These are phyloP conservation scores for Leptodactylus fallax DNA, from an alignment of 2,797 vertebrate genomes.

Conservation along the genomic window DNA sequence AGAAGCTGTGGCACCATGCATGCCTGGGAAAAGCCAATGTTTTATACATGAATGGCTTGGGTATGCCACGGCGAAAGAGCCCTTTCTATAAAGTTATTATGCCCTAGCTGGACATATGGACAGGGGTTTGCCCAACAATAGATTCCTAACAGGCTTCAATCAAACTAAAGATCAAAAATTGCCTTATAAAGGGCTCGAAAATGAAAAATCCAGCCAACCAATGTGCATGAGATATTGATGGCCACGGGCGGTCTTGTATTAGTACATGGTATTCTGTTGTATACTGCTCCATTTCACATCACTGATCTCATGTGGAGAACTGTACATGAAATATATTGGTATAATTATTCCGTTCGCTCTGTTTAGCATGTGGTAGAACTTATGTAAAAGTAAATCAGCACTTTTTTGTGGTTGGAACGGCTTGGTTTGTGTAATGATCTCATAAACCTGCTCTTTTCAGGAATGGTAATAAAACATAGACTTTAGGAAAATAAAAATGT, in stretches of 20 bases:
- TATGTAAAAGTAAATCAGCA: constrained; percentile 56
- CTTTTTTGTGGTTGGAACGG: constrained; percentile 59
- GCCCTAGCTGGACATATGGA: not conserved
- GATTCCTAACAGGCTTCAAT: not conserved
- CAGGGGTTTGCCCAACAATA: not conserved
- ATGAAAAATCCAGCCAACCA: too few relatives aligned
- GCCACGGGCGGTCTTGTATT: not conserved
- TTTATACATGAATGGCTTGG: too few relatives aligned
- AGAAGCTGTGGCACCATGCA: too few relatives aligned
- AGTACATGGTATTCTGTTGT: not conserved
- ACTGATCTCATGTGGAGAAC: constrained; percentile 3
- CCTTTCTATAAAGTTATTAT: not conserved
- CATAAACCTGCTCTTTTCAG: constrained; percentile 59
- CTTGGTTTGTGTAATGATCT: constrained; percentile 60
- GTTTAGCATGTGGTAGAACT: constrained; percentile 52
- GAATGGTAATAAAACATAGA: constrained; percentile 58
- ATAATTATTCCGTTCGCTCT: constrained; percentile 45
- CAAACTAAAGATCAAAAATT: not conserved
- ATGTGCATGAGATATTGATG: not conserved
- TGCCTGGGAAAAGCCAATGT: too few relatives aligned
- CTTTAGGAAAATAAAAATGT: constrained; percentile 50
- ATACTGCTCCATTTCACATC: constrained; percentile 9
- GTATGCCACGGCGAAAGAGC: not conserved
- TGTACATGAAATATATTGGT: constrained; percentile 30
- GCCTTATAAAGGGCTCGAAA: not conserved